These are phyloP conservation scores for Lacanobia oleracea DNA, from an alignment of 2,888 invertebrate genomes.

Conservation along the genomic window DNA sequence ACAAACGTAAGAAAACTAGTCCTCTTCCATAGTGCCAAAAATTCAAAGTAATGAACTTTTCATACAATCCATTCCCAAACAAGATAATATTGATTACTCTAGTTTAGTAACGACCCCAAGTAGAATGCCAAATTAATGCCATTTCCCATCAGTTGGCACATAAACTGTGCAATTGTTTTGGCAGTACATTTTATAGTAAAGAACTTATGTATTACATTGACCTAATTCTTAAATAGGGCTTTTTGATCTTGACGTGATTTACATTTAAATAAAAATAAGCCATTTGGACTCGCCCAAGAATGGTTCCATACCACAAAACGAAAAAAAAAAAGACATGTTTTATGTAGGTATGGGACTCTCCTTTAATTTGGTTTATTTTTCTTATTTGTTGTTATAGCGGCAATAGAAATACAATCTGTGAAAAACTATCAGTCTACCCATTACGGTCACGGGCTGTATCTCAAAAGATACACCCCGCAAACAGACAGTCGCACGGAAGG, in stretches of 20 bases:
- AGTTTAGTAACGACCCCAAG: neutral
- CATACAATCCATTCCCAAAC: neutral
- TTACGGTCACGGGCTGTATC: too few species aligned
- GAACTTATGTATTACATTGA: slow-evolving; percentile 39
- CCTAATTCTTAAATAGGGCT: slow-evolving; percentile 31
- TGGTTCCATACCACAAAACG: too few species aligned
- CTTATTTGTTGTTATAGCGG: too few species aligned
- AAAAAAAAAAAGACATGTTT: too few species aligned
- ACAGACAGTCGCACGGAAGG: too few species aligned
- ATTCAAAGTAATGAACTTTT: neutral
- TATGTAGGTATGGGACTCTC: too few species aligned
- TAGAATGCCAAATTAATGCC: slow-evolving; percentile 23
- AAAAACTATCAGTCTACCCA: too few species aligned
- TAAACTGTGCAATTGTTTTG: slow-evolving; percentile 36
- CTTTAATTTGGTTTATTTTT: too few species aligned
- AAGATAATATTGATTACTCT: slow-evolving; percentile 1
- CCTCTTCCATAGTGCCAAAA: neutral
- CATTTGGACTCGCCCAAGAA: too few species aligned
- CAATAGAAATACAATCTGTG: too few species aligned
- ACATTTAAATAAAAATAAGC: neutral
- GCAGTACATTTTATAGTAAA: slow-evolving; percentile 42
- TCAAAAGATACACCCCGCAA: too few species aligned
- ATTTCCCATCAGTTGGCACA: slow-evolving; percentile 22
- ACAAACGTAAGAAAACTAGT: neutral
- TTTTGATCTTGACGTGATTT: slow-evolving; percentile 11